Base-by-base conservation (phyloP, 2,113 vertebrate genomes). In the Chelonoidis abingdonii region DNA sequence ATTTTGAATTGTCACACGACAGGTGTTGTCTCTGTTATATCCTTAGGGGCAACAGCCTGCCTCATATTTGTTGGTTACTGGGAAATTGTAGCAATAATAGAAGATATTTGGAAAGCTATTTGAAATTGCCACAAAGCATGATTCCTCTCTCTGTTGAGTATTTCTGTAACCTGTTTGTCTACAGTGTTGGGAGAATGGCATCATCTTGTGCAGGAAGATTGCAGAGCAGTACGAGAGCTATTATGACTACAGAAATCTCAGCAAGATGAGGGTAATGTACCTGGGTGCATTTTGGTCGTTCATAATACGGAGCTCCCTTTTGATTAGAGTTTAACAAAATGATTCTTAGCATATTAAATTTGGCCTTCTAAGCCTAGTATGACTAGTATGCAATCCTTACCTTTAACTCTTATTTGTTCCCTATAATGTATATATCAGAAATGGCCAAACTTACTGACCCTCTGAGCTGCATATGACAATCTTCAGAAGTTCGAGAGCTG, bases 101-200 rank as follows among this genome's bases (percentile, higher is more conserved):
- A 56, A 78, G 41, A 82, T 75, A 89, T 75, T 50, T 84, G 76
- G 81, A 87, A 47, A 80, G 82, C 88, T 80, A 92, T 79, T 84
- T 90, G 59, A 84, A 85, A 93, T 41, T 80, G 53, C 65, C 80
- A 31, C 80, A 86, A 88, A 84, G 38, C 49, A 4, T 82, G 27
- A 41, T 57, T 83, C 52, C 2, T 75, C 29, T 82, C 29, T 69
- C 4, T 84, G 24, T 12, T 41, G 8, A 92, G 41, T 41, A 31
- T 53, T 59, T 79, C 10, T 91, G 75, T 90, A 88, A 31, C 84
- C 93, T 85, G 4, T 95, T 97, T 96, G 16, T 95, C 96, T 90
- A 8, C 98, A 99, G 99, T 99, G 99, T 89, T 99, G 99, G 99
- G 99, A 99, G 97, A 99, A 99, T 31, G 99, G 99, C 89, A 99